Evolutionary conservation across 2,113 vertebrate species (phyloP).

Genomic region (Vidua macroura): DNA sequence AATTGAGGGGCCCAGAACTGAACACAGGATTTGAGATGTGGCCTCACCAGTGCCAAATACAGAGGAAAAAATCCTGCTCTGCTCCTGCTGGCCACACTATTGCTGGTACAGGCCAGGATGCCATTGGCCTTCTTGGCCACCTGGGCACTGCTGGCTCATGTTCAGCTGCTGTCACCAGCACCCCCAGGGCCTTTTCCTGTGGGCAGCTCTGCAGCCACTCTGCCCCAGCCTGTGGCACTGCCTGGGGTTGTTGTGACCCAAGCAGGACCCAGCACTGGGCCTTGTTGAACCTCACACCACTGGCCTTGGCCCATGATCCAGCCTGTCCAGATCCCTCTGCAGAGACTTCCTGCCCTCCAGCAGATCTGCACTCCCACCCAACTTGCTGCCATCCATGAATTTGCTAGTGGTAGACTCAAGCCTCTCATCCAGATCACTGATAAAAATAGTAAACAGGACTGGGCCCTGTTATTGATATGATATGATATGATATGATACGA

Average conservation of each 20-base stretch:
- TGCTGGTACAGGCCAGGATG: background rate
- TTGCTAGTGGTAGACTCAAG: background rate
- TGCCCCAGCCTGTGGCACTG: background rate
- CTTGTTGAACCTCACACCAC: background rate
- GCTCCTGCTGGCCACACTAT: background rate
- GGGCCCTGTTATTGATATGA: too few species aligned
- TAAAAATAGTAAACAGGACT: background rate
- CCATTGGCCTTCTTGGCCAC: background rate
- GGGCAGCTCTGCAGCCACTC: background rate
- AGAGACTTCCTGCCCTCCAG: background rate
- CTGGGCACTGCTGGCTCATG: background rate
- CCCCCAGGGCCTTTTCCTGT: background rate
- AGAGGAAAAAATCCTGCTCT: fast-evolving
- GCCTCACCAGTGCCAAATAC: fast-evolving
- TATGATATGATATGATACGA: too few species aligned
- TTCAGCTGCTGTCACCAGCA: background rate
- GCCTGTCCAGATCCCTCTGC: background rate
- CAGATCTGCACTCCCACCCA: background rate
- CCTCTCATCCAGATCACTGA: background rate
- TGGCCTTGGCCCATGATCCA: background rate
- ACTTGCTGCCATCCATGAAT: background rate
- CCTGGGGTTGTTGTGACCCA: background rate
- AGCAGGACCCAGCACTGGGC: background rate
- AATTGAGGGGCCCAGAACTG: background rate
- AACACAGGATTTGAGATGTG: fast-evolving